phyloP scores from a whole-genome alignment of 2,888 invertebrate genomes.

The Hemaris fuciformis region DNA sequence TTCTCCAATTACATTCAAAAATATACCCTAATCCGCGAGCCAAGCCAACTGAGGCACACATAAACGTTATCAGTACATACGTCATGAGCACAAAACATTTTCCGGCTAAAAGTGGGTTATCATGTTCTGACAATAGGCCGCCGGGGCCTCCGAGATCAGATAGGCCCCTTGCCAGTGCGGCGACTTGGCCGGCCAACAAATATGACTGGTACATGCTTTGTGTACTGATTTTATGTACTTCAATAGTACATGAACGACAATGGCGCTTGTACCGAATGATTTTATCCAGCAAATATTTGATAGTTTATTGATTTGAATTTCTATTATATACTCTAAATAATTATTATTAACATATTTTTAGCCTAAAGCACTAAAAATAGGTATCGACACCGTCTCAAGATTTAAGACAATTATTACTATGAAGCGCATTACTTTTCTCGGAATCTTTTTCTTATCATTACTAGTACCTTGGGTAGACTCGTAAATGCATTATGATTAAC shows the following conservation, averaged over 20 bases:
- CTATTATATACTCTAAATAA: too few species aligned
- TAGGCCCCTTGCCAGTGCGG: constrained; percentile 64
- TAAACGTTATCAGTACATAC: constrained; percentile 42
- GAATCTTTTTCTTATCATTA: too few species aligned
- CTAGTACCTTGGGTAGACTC: too few species aligned
- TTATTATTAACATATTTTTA: too few species aligned
- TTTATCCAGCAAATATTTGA: neutral
- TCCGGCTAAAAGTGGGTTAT: constrained; percentile 62
- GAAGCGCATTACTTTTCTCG: too few species aligned
- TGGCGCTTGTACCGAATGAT: neutral
- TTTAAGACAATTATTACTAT: too few species aligned
- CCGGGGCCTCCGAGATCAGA: constrained; percentile 51
- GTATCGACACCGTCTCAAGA: too few species aligned
- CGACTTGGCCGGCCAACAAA: constrained; percentile 56
- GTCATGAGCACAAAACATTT: constrained; percentile 61
- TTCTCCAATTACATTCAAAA: constrained; percentile 5
- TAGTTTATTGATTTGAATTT: neutral
- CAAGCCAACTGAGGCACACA: constrained; percentile 24
- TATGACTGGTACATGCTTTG: constrained; percentile 23
- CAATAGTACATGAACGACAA: neutral
- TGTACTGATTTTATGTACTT: neutral
- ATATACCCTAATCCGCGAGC: constrained; percentile 6
- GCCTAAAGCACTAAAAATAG: too few species aligned
- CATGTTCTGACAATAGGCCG: constrained; percentile 47
- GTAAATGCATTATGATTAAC: too few species aligned